Evolutionary conservation across 1,140 invertebrate species (phyloP).

Genomic region (Steinernema feltiae): DNA sequence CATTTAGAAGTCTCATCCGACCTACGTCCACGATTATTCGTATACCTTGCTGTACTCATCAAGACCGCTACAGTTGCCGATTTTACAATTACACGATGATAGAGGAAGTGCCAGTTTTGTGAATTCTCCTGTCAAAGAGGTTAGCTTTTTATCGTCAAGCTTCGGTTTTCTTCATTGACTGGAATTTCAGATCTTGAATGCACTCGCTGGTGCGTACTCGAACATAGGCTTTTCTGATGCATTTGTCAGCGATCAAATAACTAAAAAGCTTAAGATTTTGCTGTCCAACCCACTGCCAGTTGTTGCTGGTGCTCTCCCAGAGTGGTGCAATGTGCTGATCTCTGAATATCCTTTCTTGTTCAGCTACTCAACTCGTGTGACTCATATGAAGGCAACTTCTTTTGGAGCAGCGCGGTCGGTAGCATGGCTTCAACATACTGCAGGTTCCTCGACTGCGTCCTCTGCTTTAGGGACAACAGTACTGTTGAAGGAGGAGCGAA

Average conservation of each 20-base stretch:
- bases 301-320: neutral
- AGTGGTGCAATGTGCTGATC: neutral
- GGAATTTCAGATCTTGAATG: too few relatives aligned
- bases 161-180: too few relatives aligned
- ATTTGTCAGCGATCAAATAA: neutral
- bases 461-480: neutral
- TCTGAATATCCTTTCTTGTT: neutral
- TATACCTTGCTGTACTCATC: neutral
- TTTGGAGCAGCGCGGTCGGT: neutral
- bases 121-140: too few relatives aligned
- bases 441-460: neutral
- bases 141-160: too few relatives aligned
- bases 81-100: too few relatives aligned
- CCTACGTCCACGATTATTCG: too few relatives aligned
- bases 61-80: too few relatives aligned
- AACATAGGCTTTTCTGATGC: too few relatives aligned
- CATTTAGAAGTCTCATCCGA: too few relatives aligned
- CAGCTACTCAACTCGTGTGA: neutral
- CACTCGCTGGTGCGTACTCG: too few relatives aligned
- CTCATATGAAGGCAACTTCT: neutral
- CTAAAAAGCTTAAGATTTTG: neutral
- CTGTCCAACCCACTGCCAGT: neutral
- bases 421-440: too few relatives aligned
- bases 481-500: neutral
- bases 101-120: too few relatives aligned